Evolutionary conservation across 2,888 invertebrate genomes (phyloP).

Genomic region (Epinotia demarniana): DNA sequence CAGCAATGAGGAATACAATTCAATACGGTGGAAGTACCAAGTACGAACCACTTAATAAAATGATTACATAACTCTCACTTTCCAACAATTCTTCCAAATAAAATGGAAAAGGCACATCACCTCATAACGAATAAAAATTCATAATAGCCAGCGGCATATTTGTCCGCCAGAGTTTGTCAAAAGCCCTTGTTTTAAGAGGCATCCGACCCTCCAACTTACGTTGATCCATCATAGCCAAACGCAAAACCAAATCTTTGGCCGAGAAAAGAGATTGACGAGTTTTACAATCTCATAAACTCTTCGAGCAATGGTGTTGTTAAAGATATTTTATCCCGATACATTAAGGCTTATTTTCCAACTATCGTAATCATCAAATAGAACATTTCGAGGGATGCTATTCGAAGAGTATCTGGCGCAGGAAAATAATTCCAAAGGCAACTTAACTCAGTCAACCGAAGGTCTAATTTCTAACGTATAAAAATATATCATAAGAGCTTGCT

Average conservation of each 20-base stretch:
- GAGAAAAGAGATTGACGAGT: neutral
- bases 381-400: neutral
- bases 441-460: slow-evolving; percentile 31
- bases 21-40: neutral
- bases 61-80: neutral
- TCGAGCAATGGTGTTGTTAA: neutral
- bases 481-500: slow-evolving; percentile 36
- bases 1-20: too few relatives aligned
- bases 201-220: slow-evolving; percentile 50
- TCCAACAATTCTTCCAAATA: neutral
- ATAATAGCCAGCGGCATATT: slow-evolving; percentile 42
- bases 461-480: slow-evolving; percentile 33
- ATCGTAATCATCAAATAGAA: neutral
- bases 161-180: slow-evolving; percentile 59
- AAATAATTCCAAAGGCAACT: neutral
- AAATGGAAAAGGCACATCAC: slow-evolving; percentile 29
- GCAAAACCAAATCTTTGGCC: neutral
- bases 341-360: slow-evolving; percentile 9
- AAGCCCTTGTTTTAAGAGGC: slow-evolving; percentile 67
- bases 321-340: neutral
- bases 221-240: slow-evolving; percentile 1
- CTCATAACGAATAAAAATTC: slow-evolving; percentile 40
- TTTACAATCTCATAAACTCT: neutral
- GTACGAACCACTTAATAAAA: neutral
- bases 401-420: neutral